Base-by-base conservation (phyloP, 2,113 vertebrate species). In the Acinonyx jubatus region DNA sequence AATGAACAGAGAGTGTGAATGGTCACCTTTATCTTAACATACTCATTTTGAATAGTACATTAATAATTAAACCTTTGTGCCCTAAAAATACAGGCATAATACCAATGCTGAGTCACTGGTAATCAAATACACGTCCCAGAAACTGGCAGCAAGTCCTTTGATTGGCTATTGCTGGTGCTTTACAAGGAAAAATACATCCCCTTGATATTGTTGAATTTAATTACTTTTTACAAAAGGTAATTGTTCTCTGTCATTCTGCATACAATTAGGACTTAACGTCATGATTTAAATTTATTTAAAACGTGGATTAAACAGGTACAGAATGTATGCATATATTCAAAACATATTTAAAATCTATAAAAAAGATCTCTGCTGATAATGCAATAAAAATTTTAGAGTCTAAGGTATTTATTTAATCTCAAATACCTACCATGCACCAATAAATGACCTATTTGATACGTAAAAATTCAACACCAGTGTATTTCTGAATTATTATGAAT, bases 61-160 rank as follows among this genome's bases (percentile, higher is more conserved):
- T 98, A 98, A 96, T 65, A 98, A 97, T 96, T 97, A 96, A 97
- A 94, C 33, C 8, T 13, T 97, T 96, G 80, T 92, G 18, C 94
- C 86, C 95, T 97, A 95, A 96, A 82, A 95, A 71, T 66, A 66
- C 10, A 95, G 61, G 19, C 31, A 92, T 92, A 97, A 94, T 80
- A 33, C 41, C 68, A 95, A 21, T 50, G 41, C 18, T 65, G 89
- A 16, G 69, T 8, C n/a, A 89, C 76, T 84, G 21, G 94, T 98
- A 97, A 97, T 93, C 91, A 96, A 61, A 50, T 68, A 80, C 76
- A 50, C 29, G 21, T 94, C 74, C 79, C 63, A 88, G 68, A 84
- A 97, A 68, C 55, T 80, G 48, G 5, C 52, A 85, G 19, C 15
- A 96, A 63, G n/a, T 89, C 14, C 87, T 96, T 89, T 50, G 38